Evolutionary conservation across 2,113 vertebrate species (phyloP).

Genomic region (Paralichthys olivaceus): DNA sequence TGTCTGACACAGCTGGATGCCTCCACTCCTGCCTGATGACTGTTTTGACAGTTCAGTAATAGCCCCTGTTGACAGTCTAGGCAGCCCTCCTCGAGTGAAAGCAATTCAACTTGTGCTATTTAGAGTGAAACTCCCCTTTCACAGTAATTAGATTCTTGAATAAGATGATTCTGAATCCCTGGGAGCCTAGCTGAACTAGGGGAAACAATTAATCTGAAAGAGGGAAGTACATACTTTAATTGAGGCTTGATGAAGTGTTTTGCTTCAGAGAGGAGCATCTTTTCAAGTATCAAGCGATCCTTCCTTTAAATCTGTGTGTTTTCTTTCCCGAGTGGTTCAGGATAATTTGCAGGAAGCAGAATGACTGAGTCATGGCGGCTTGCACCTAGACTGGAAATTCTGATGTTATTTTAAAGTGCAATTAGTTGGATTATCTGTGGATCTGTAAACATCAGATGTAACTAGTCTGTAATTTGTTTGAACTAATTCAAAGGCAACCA

Average conservation of each 20-base stretch:
- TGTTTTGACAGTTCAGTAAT: slow-evolving; percentile 79
- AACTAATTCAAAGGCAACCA: background rate
- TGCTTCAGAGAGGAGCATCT: slow-evolving; percentile 51
- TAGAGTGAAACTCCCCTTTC: slow-evolving; percentile 66
- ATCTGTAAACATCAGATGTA: slow-evolving; percentile 3
- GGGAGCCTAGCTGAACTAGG: slow-evolving; percentile 47
- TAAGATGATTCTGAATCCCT: slow-evolving; percentile 68
- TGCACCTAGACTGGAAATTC: slow-evolving; percentile 5
- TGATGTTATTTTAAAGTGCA: background rate
- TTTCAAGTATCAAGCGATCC: slow-evolving; percentile 51
- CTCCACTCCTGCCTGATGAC: slow-evolving; percentile 66
- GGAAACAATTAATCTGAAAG: slow-evolving; percentile 70
- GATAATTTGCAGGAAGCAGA: slow-evolving; percentile 43
- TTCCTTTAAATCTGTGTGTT: slow-evolving; percentile 58
- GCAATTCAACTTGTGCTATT: slow-evolving; percentile 65
- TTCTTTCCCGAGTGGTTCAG: slow-evolving; percentile 30
- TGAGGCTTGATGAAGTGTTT: slow-evolving; percentile 71
- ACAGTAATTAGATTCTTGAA: slow-evolving; percentile 76
- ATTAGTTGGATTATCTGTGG: slow-evolving; percentile 2
- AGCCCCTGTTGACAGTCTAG: slow-evolving; percentile 66
- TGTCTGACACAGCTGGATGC: slow-evolving; percentile 69
- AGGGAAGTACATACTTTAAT: slow-evolving; percentile 64
- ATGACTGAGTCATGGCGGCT: background rate
- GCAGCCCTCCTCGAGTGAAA: slow-evolving; percentile 46
- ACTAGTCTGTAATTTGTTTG: background rate